These are phyloP conservation scores for Dolichoris vasculosae DNA, from an alignment of 1,140 invertebrate genomes.

Conservation along the genomic window DNA sequence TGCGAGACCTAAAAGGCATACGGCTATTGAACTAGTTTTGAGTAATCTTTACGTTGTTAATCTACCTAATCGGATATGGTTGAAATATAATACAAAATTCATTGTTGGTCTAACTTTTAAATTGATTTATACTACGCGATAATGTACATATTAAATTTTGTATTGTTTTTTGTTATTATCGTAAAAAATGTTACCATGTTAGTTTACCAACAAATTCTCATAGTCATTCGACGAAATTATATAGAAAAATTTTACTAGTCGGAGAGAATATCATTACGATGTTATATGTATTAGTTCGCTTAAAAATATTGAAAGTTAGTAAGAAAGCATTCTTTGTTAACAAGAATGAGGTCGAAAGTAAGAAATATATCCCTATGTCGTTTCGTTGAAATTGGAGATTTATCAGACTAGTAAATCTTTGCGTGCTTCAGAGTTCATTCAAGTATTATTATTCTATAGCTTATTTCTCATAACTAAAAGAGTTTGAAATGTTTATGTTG, in stretches of 20 bases:
- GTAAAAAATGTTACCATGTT: no score
- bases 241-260: no score
- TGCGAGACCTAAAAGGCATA: neutral
- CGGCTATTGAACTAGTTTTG: neutral
- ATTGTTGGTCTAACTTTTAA: neutral
- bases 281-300: neutral
- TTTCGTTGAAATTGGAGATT: conserved; percentile 40
- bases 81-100: neutral
- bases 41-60: neutral
- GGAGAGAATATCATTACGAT: neutral
- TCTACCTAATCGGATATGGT: neutral
- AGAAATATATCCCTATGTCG: conserved; percentile 22
- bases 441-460: conserved; percentile 46
- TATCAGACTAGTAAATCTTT: conserved; percentile 43
- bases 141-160: neutral
- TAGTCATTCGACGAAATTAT: no score
- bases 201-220: no score
- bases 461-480: conserved; percentile 48
- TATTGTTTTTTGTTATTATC: neutral
- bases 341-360: conserved; percentile 24
- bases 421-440: conserved; percentile 41
- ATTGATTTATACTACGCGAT: neutral
- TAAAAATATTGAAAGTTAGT: conserved; percentile 12
- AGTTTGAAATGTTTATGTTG: conserved; percentile 50
- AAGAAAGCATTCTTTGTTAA: conserved; percentile 26